phyloP scores from a whole-genome alignment of 2,888 invertebrate species.

The Euplagia quadripunctaria region DNA sequence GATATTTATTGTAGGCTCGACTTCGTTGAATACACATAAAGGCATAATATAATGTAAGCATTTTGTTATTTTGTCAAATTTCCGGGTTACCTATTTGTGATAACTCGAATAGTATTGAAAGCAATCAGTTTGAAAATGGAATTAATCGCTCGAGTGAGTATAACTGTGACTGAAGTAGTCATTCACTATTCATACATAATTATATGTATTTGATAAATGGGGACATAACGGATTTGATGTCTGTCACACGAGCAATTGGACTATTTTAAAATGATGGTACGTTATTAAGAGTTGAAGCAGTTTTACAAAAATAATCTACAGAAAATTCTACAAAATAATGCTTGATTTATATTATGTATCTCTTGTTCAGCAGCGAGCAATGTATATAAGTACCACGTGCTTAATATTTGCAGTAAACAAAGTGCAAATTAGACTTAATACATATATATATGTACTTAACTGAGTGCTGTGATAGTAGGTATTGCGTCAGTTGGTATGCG shows the following conservation, averaged over 20 bases:
- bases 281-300: not conserved
- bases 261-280: not conserved
- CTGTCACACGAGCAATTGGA: not conserved
- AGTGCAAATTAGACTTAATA: not conserved
- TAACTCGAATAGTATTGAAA: constrained; percentile 38
- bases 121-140: constrained; percentile 28
- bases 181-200: constrained; percentile 15
- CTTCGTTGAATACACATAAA: not conserved
- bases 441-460: not conserved
- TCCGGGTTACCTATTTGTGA: constrained; percentile 31
- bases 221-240: not conserved
- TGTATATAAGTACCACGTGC: no score
- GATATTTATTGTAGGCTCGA: not conserved
- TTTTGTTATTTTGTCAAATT: constrained; percentile 14
- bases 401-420: not conserved
- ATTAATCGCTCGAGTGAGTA: constrained; percentile 39
- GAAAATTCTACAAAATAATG: not conserved
- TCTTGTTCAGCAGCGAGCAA: not conserved
- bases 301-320: not conserved
- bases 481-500: not conserved
- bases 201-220: not conserved
- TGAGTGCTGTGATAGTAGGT: no score
- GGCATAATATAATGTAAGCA: not conserved
- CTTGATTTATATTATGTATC: no score
- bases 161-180: constrained; percentile 34